These are phyloP conservation scores for Anguilla obscura DNA, from an alignment of 2,797 vertebrate genomes.

Conservation along the genomic window DNA sequence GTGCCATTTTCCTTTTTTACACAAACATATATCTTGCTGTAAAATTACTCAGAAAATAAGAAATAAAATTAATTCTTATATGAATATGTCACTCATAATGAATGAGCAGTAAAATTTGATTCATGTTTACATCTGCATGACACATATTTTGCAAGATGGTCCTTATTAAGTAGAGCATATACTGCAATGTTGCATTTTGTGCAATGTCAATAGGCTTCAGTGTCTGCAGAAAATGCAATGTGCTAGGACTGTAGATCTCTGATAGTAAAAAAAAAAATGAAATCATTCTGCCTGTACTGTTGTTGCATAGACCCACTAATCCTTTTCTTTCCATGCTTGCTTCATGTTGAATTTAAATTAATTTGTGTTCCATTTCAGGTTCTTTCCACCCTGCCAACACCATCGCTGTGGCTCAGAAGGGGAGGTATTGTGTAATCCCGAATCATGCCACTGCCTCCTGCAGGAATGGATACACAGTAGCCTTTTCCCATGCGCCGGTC, in stretches of 20 bases:
- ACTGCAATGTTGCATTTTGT: neutral
- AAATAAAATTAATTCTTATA: too few species aligned
- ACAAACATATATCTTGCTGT: neutral
- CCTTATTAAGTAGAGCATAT: neutral
- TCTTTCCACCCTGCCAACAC: constrained; percentile 51
- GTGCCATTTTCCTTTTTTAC: neutral
- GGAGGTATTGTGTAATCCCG: constrained; percentile 58
- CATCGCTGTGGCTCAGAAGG: constrained; percentile 53
- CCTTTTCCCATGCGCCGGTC: constrained; percentile 61
- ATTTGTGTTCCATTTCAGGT: constrained; percentile 55
- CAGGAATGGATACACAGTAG: constrained; percentile 62
- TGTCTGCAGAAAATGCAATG: neutral
- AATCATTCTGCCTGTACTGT: neutral
- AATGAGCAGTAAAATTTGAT: too few species aligned
- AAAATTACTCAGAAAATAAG: too few species aligned
- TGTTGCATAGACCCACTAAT: neutral
- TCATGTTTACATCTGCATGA: neutral
- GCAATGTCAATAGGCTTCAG: neutral
- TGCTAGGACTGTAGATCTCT: neutral
- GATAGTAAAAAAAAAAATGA: neutral
- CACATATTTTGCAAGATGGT: neutral
- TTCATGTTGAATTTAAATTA: neutral
- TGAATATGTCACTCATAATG: too few species aligned
- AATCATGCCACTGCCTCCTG: constrained; percentile 56
- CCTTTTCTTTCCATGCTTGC: neutral